Conservation (phyloP, 1,140 invertebrate species). For the Chrysopa pallens region DNA sequence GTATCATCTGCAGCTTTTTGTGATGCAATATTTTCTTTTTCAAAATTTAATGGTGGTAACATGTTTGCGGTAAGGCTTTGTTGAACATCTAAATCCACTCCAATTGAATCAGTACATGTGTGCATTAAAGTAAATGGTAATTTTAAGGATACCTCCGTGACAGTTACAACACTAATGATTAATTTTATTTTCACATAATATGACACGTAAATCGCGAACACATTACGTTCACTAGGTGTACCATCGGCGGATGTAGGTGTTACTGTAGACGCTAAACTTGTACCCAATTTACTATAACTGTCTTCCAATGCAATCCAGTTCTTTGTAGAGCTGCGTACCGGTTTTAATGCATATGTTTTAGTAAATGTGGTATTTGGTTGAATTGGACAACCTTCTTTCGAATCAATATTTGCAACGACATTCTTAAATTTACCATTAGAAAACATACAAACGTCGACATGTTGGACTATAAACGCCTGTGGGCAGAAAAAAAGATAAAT, state of each 20-base stretch:
- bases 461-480: constrained; percentile 77
- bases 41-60: not conserved
- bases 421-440: constrained; percentile 99
- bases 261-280: constrained; percentile 50
- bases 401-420: constrained; percentile 75
- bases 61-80: not conserved
- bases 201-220: constrained; percentile 77
- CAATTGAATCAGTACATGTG: constrained; percentile 24
- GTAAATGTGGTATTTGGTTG: constrained; percentile 37
- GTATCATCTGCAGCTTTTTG: not conserved
- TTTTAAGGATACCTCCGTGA: constrained; percentile 54
- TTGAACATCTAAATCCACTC: not conserved
- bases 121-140: constrained; percentile 59
- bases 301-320: constrained; percentile 70
- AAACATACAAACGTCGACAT: constrained; percentile 98
- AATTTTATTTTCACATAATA: constrained; percentile 80
- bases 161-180: constrained; percentile 55
- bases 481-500: constrained; percentile 7
- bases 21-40: not conserved
- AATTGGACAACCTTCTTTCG: constrained; percentile 44
- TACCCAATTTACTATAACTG: constrained; percentile 47
- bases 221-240: constrained; percentile 50
- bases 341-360: constrained; percentile 43
- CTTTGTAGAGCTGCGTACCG: constrained; percentile 56
- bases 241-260: constrained; percentile 24